These are phyloP conservation scores for Odontamblyopus lacepedii DNA, from an alignment of 2,797 vertebrate species.

Conservation along the genomic window DNA sequence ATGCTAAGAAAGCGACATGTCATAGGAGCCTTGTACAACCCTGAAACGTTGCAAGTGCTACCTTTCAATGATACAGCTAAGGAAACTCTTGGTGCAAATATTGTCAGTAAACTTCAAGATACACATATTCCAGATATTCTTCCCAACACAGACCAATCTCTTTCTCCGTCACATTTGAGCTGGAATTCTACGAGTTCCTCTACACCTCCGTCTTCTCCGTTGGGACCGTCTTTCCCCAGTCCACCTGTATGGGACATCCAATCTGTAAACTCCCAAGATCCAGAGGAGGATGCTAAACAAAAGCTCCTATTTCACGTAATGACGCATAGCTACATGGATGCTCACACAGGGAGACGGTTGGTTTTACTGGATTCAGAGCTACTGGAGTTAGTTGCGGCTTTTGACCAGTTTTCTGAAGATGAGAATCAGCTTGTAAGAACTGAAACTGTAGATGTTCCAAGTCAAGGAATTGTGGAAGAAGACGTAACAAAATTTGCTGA, in stretches of 20 bases:
- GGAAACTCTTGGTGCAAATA: slow-evolving; percentile 53
- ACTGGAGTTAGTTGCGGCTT: slow-evolving; percentile 55
- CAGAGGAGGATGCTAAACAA: slow-evolving; percentile 62
- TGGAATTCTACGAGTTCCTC: slow-evolving; percentile 60
- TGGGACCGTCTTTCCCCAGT: slow-evolving; percentile 37
- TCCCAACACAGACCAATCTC: slow-evolving; percentile 67
- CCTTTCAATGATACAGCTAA: slow-evolving; percentile 77
- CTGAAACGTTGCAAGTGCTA: slow-evolving; percentile 81
- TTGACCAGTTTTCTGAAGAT: slow-evolving; percentile 24
- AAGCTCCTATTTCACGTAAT: slow-evolving; percentile 83
- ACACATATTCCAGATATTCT: slow-evolving; percentile 83
- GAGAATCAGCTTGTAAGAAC: slow-evolving; percentile 16
- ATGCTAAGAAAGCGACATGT: slow-evolving; percentile 80
- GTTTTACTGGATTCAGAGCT: slow-evolving; percentile 85
- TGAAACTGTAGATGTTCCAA: slow-evolving; percentile 18
- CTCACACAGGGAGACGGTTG: slow-evolving; percentile 84
- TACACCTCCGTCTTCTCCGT: slow-evolving; percentile 42
- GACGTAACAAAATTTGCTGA: slow-evolving; percentile 22
- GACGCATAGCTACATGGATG: slow-evolving; percentile 89
- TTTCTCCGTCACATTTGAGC: slow-evolving; percentile 61
- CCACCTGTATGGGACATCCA: slow-evolving; percentile 36
- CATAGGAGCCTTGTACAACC: slow-evolving; percentile 83
- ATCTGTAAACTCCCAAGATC: slow-evolving; percentile 37
- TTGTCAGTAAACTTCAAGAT: slow-evolving; percentile 74
- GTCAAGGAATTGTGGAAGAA: slow-evolving; percentile 13